Percentiles rank a stretch among this genome's conserved stretches.
Conservation (phyloP, 2,797 vertebrate species). For the Capromys pilorides region DNA sequence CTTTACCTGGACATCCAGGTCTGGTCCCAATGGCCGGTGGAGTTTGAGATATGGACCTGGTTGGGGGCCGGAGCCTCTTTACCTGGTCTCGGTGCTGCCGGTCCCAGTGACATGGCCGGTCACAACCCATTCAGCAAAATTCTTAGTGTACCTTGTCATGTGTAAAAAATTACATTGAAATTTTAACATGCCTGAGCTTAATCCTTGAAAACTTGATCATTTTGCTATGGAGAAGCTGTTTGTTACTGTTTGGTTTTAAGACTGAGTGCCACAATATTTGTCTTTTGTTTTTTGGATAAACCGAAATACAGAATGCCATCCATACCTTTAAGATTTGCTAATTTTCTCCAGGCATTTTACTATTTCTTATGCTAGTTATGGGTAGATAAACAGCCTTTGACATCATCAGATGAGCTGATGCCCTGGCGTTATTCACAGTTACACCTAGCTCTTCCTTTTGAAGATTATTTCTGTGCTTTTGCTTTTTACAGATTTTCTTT, state of each 20-base stretch:
- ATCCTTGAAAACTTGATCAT: slow-evolving; percentile 41
- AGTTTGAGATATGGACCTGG: too few relatives aligned
- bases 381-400: slow-evolving; percentile 72
- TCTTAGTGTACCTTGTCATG: not conserved
- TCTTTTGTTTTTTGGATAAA: slow-evolving; percentile 68
- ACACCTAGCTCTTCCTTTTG: not conserved
- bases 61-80: too few relatives aligned
- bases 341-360: slow-evolving; percentile 75
- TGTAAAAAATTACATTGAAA: slow-evolving; percentile 33
- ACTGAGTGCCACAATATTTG: slow-evolving; percentile 48
- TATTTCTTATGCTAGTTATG: slow-evolving; percentile 65
- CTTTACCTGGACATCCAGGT: too few relatives aligned
- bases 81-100: too few relatives aligned
- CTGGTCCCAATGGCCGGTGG: too few relatives aligned
- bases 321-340: slow-evolving; percentile 76
- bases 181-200: slow-evolving; percentile 6
- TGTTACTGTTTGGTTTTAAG: slow-evolving; percentile 54
- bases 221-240: slow-evolving; percentile 4
- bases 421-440: slow-evolving; percentile 45
- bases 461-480: slow-evolving; percentile 16
- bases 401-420: slow-evolving; percentile 72
- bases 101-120: too few relatives aligned
- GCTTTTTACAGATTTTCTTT: not conserved
- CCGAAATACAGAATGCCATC: slow-evolving; percentile 70
- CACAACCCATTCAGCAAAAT: not conserved